Evolutionary conservation across 1,140 invertebrate genomes (phyloP).

Genomic region (Megalopta genalis): DNA sequence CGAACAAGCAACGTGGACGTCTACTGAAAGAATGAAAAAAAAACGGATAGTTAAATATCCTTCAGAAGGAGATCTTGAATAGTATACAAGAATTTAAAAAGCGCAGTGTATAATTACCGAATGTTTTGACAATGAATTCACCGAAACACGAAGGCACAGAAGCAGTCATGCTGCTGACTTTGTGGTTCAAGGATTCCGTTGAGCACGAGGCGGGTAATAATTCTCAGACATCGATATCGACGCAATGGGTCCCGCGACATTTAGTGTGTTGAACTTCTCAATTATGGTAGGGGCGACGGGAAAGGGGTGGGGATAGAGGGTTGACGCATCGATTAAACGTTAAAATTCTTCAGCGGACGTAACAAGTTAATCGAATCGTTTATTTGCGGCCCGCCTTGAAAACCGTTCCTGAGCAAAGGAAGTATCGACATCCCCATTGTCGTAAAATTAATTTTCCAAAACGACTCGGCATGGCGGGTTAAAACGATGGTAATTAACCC

Average conservation of each 20-base stretch:
- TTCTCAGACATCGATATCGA: background rate
- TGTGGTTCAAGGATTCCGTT: too few species aligned
- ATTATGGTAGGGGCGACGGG: background rate
- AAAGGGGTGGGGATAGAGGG: too few species aligned
- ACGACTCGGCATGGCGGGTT: conserved; percentile 57
- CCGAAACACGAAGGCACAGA: too few species aligned
- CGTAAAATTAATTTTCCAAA: conserved; percentile 59
- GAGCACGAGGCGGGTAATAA: background rate
- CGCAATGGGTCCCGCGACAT: background rate
- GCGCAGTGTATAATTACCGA: too few species aligned
- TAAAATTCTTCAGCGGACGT: background rate
- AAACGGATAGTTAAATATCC: too few species aligned
- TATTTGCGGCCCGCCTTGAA: conserved; percentile 5
- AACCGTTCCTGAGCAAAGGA: background rate
- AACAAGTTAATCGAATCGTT: conserved; percentile 23
- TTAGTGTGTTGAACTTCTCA: background rate
- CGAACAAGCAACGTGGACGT: too few species aligned
- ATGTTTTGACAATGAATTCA: too few species aligned
- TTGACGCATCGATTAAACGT: background rate
- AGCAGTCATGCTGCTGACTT: too few species aligned
- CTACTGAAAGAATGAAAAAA: too few species aligned
- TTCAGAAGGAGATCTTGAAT: too few species aligned
- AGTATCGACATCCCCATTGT: conserved; percentile 41
- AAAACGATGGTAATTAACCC: conserved; percentile 73
- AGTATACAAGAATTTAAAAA: too few species aligned